A percentile compares a stretch with the other conserved stretches of the same genome.
Conservation (phyloP, 2,113 vertebrate species). For the Tychaedon coryphoeus region DNA sequence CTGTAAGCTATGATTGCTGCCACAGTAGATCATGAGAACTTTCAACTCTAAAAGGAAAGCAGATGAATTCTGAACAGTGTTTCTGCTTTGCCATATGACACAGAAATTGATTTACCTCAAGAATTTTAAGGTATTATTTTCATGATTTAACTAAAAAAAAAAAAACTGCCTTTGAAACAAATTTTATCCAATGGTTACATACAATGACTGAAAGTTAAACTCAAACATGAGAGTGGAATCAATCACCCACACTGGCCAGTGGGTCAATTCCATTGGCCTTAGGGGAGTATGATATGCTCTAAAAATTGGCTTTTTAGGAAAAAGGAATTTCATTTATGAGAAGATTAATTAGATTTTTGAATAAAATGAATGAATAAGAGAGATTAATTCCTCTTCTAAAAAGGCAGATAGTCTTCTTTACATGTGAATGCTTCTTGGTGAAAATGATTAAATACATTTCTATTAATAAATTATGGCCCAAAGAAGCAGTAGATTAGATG, state of each 20-base stretch:
- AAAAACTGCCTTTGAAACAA: background rate
- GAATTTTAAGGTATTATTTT: background rate
- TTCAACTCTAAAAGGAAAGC: background rate
- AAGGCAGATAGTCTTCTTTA: background rate
- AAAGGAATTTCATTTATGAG: background rate
- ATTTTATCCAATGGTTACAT: background rate
- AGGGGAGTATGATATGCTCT: background rate
- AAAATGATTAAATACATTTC: background rate
- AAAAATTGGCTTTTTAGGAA: background rate
- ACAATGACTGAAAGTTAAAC: background rate
- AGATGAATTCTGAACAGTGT: background rate
- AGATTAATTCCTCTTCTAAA: background rate
- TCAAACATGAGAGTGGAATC: background rate
- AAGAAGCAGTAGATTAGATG: background rate
- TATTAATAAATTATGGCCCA: background rate
- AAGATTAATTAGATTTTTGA: background rate
- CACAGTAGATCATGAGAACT: background rate
- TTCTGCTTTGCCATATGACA: background rate
- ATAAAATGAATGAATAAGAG: background rate
- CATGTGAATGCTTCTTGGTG: background rate
- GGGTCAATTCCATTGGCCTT: background rate
- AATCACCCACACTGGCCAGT: fast-evolving
- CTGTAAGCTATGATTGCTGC: background rate
- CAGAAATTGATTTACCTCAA: background rate
- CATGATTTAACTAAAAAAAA: background rate